phyloP scores from a whole-genome alignment of 2,888 invertebrate genomes.

The Leucozona laternaria region DNA sequence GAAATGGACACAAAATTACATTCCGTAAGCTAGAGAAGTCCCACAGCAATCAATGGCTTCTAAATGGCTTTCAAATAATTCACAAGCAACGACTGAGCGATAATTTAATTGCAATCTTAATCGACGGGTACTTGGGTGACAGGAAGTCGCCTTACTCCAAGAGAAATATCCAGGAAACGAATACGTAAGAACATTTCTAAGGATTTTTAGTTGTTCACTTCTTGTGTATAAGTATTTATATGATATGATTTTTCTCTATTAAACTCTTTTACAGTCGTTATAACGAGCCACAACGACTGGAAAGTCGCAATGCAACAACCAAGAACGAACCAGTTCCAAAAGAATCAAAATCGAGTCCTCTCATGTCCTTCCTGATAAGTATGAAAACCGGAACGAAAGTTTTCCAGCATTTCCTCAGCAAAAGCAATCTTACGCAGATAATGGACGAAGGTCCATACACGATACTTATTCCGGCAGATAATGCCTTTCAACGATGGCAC shows the following conservation, averaged over 20 bases:
- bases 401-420: slow-evolving; percentile 87
- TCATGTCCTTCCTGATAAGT: slow-evolving; percentile 85
- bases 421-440: slow-evolving; percentile 86
- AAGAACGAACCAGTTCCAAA: slow-evolving; percentile 82
- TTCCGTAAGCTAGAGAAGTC: slow-evolving; percentile 83
- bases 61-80: slow-evolving; percentile 83
- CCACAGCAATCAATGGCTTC: slow-evolving; percentile 82
- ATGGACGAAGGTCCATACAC: slow-evolving; percentile 86
- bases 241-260: slow-evolving; percentile 6
- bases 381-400: slow-evolving; percentile 87
- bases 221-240: not conserved
- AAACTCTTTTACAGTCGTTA: slow-evolving; percentile 78
- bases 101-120: slow-evolving; percentile 82
- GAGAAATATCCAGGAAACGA: slow-evolving; percentile 84
- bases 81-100: slow-evolving; percentile 82
- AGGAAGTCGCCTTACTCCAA: slow-evolving; percentile 83
- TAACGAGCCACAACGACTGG: slow-evolving; percentile 83
- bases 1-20: slow-evolving; percentile 84
- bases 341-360: slow-evolving; percentile 82
- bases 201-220: slow-evolving; percentile 3
- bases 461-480: slow-evolving; percentile 87
- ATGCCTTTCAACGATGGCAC: slow-evolving; percentile 88
- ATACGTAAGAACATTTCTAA: slow-evolving; percentile 80
- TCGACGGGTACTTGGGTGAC: slow-evolving; percentile 84
- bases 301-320: slow-evolving; percentile 82